Base-by-base conservation (phyloP, 2,113 vertebrate species). In the Pseudonaja textilis region DNA sequence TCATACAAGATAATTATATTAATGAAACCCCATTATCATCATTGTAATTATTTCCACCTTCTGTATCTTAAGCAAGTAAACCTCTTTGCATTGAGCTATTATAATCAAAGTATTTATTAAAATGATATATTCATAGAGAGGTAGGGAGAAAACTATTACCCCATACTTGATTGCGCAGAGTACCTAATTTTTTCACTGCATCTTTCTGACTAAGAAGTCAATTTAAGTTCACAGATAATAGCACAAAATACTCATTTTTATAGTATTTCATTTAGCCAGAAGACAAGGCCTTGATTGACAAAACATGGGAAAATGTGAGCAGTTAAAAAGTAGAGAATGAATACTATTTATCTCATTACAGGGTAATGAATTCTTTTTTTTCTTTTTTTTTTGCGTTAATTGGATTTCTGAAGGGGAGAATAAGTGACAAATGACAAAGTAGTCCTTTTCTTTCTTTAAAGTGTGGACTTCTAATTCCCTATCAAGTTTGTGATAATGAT, bases 161-260 rank as follows among this genome's bases (percentile, higher is more conserved):
- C 18, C 18, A 81, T 26, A 26, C 88, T 94, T 61, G 74, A 11
- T 85, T 94, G 56, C 50, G 18, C 4, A 89, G 91, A 95, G 42
- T 16, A 5, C 93, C 94, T 93, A 26, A 16, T 91, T 90, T n/a
- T 89, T 88, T 52, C 87, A 93, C 50, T 59, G 64, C 89, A 87
- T 94, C 94, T 0, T 47, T 90, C 94, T 95, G 89, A 94, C 94
- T 93, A 92, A 94, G 93, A 61, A 92, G 87, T 74, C 69, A 85
- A 59, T 90, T 90, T 87, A 93, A 90, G 29, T 94, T 94, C 95
- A 90, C 34, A 92, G 56, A 42, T 90, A 23, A 81, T 29, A 29
- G 56, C 0, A 92, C 20, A 93, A 12, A 5, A 10, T 12, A 34
- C n/a, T 92, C 87, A 10, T 47, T 95, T 93, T 95, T n/a, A 92